A percentile compares a stretch with the other conserved stretches of the same genome.
Conservation (phyloP, 2,113 vertebrate species). For the pig (Sus scrofa) region T2T-Sscrofa CM000817.6:34538001-34538500, state of each 20-base stretch:
- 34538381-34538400: rapidly evolving
- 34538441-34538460: slow-evolving; percentile 75
- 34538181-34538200: background rate
- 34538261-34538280: background rate
- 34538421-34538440: slow-evolving; percentile 30
- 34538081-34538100: background rate
- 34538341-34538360: background rate
- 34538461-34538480: slow-evolving; percentile 80
- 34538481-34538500: slow-evolving; percentile 81
- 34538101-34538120: background rate
- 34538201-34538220: rapidly evolving
- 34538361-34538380: background rate
- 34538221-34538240: background rate
- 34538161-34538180: too few species aligned
- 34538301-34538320: background rate
- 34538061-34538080: background rate
- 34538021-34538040: background rate
- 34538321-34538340: background rate
- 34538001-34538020: background rate
- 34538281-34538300: background rate
- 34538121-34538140: background rate
- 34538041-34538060: background rate
- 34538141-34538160: rapidly evolving
- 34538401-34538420: too few species aligned
- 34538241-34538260: background rate